Evolutionary conservation across 2,113 vertebrate genomes (phyloP).

Genomic region (Peromyscus polionotus): DNA sequence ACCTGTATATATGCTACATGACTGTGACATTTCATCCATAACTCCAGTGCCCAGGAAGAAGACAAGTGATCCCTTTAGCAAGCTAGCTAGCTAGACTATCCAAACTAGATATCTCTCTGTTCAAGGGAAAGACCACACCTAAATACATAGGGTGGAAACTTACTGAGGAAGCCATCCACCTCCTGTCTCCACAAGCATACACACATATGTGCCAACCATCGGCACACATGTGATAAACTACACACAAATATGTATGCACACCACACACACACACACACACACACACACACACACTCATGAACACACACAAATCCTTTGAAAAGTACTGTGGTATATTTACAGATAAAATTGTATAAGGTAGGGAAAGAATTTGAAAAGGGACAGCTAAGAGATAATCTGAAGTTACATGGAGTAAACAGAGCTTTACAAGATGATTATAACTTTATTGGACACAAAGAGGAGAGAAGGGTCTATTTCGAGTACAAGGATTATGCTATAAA

Average conservation of each 20-base stretch:
- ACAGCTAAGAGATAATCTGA: neutral
- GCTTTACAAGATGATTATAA: neutral
- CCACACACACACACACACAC: too few species aligned
- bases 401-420: neutral
- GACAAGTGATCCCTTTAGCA: neutral
- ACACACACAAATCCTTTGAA: neutral
- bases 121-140: neutral
- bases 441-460: neutral
- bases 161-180: neutral
- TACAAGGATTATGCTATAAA: neutral
- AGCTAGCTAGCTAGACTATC: too few species aligned
- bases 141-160: neutral
- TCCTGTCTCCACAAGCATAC: neutral
- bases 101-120: neutral
- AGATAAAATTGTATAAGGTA: neutral
- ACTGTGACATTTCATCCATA: too few species aligned
- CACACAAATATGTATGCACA: neutral
- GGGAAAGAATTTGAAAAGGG: neutral
- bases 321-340: neutral
- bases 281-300: neutral
- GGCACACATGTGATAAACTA: neutral
- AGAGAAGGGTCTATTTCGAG: neutral
- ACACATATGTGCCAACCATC: neutral
- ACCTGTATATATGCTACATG: neutral
- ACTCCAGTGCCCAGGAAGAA: rapidly evolving